Base-by-base conservation (phyloP, 2,797 vertebrate species). In the Pseudomugil gertrudae region DNA sequence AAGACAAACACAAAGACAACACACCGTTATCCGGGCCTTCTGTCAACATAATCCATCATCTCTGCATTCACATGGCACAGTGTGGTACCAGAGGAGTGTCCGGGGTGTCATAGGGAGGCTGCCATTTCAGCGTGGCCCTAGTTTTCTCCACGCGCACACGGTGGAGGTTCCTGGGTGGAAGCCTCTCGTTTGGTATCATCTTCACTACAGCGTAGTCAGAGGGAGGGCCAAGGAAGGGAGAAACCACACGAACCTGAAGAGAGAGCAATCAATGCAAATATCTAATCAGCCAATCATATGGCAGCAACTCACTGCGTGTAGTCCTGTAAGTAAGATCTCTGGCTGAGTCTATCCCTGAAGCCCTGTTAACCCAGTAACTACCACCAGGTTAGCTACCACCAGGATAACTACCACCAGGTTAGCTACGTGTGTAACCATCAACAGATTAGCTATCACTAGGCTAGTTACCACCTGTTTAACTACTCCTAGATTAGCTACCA, bases 81-180 rank as follows among this genome's bases (percentile, higher is more conserved):
- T 0, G 32, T 21, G 61, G 9, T 93, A 99, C 98, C 95, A 99
- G 91, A 57, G 95, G 91, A 55, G 93, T 65, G 84, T 94, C 94
- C 0, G 96, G 98, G 0, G 94, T 88, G 79, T 98, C 97, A 0
- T 97, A 99, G 0, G 98, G 98, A 0, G 97, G 96, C 75, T 99
- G 97, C 98, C 98, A 99, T 75, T 99, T 99, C 57, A 99, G 90
- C 45, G 91, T 90, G 0, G 94, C 95, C 1, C 95, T 95, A 0
- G 95, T 97, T 79, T 96, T 96, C 2, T 93, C 95, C 0, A 92
- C 92, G 27, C 33, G 92, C 61, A 99, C 95, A 0, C 91, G 83
- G 15, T 99, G 98, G 27, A 99, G 95, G 84, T 96, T 97, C n/a
- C 97, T 95, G 5, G 98, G 98, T 0, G 98, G 97, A 23, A 99